A percentile compares a stretch with the other conserved stretches of the same genome.
Evolutionary conservation across 2,797 vertebrate species (phyloP).

Genomic region (Alosa sapidissima): DNA sequence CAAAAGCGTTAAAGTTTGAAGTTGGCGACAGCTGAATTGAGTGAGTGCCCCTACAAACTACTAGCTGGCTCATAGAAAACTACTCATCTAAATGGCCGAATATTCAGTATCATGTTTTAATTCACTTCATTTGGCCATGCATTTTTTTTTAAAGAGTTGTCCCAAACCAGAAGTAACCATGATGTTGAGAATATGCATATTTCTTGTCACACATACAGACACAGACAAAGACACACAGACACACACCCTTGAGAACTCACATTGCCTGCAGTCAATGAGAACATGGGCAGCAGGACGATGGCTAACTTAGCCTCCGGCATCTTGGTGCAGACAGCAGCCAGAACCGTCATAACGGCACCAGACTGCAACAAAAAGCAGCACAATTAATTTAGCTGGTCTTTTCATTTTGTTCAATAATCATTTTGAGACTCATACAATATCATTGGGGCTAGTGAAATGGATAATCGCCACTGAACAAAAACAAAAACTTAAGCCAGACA

Average conservation of each 20-base stretch:
- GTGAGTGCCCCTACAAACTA: too few relatives aligned
- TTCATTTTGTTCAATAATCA: too few relatives aligned
- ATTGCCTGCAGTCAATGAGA: conserved; percentile 88
- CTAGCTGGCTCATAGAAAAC: too few relatives aligned
- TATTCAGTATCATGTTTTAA: too few relatives aligned
- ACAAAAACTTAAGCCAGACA: too few relatives aligned
- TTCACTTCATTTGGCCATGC: too few relatives aligned
- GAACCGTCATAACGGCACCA: conserved; percentile 91
- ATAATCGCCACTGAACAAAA: neutral
- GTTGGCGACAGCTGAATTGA: too few relatives aligned
- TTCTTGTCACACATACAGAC: neutral
- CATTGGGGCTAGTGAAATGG: neutral
- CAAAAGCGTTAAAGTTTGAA: too few relatives aligned
- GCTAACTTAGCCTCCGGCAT: conserved; percentile 92
- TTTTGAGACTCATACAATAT: neutral
- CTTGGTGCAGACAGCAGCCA: conserved; percentile 89
- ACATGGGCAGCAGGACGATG: conserved; percentile 92
- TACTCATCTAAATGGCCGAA: too few relatives aligned
- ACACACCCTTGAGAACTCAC: conserved; percentile 70
- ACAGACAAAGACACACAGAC: neutral
- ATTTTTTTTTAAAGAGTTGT: too few relatives aligned
- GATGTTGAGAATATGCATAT: too few relatives aligned
- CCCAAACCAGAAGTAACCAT: too few relatives aligned
- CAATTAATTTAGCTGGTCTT: neutral
- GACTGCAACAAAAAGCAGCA: conserved; percentile 72